Conservation (phyloP, 2,113 vertebrate species). For the Petrocephalus microphthalmus region DNA sequence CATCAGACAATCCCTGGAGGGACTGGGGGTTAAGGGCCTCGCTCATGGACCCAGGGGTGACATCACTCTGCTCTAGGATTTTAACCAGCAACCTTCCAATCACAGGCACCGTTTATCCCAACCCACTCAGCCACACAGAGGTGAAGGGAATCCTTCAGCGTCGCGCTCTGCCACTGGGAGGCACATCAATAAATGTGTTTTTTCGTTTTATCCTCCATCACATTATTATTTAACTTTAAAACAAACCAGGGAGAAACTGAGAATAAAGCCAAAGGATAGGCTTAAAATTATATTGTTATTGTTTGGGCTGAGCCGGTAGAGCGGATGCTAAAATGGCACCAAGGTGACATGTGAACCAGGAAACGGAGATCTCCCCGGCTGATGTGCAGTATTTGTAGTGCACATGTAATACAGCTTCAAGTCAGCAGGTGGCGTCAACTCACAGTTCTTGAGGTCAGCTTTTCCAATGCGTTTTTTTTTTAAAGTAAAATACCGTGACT, state of each 20-base stretch:
- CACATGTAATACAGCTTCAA: not conserved
- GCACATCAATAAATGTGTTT: not conserved
- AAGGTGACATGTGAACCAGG: not conserved
- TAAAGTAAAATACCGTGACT: not conserved
- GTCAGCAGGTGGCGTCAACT: conserved; percentile 45
- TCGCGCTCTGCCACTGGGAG: not conserved
- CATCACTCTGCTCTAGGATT: too few species aligned
- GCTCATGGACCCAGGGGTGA: too few species aligned
- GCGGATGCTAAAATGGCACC: not conserved
- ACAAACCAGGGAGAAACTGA: not conserved
- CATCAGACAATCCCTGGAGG: too few species aligned
- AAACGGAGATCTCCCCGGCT: not conserved
- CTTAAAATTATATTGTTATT: not conserved
- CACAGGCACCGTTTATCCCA: too few species aligned
- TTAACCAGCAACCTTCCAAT: too few species aligned
- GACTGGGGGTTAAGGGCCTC: too few species aligned
- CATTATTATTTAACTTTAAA: not conserved
- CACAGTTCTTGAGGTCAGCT: not conserved
- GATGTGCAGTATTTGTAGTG: not conserved
- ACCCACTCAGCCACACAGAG: too few species aligned
- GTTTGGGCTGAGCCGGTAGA: not conserved
- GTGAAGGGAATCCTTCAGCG: not conserved
- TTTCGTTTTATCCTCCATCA: not conserved
- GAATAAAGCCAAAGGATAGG: not conserved
- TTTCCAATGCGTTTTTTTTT: not conserved